Percentiles rank a stretch among this genome's conserved stretches.
phyloP scores from a whole-genome alignment of 2,797 vertebrate species.

The Furcifer pardalis region DNA sequence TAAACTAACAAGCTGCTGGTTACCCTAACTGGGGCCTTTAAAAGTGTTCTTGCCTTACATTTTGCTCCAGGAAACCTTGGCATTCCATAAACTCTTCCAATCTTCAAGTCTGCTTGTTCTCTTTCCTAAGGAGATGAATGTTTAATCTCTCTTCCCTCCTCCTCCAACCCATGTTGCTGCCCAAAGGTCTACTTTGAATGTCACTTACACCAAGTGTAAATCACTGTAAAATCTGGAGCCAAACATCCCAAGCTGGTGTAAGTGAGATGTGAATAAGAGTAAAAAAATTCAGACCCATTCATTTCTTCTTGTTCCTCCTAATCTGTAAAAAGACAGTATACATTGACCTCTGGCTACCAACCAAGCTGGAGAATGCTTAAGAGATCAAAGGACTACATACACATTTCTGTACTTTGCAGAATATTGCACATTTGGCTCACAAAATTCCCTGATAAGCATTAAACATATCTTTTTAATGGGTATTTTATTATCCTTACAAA shows the following conservation, averaged over 20 bases:
- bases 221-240: slow-evolving; percentile 37
- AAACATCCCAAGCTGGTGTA: slow-evolving; percentile 19
- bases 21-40: not conserved
- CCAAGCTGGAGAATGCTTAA: slow-evolving; percentile 57
- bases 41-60: not conserved
- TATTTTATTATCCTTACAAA: slow-evolving; percentile 65
- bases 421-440: slow-evolving; percentile 63
- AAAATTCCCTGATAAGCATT: slow-evolving; percentile 65
- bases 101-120: slow-evolving; percentile 20
- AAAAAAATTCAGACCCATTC: slow-evolving; percentile 49
- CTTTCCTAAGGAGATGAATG: slow-evolving; percentile 27
- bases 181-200: slow-evolving; percentile 1
- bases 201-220: slow-evolving; percentile 34
- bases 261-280: slow-evolving; percentile 49
- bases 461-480: slow-evolving; percentile 69
- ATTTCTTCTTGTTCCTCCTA: slow-evolving; percentile 43
- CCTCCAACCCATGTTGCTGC: slow-evolving; percentile 16
- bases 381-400: slow-evolving; percentile 67
- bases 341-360: slow-evolving; percentile 67
- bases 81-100: slow-evolving; percentile 18
- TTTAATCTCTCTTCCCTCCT: not conserved
- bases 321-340: slow-evolving; percentile 47
- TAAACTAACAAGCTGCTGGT: not conserved
- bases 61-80: slow-evolving; percentile 38
- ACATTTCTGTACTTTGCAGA: slow-evolving; percentile 54